Percentiles rank a stretch among this genome's conserved stretches.
These are phyloP conservation scores for Dynastes grantii DNA, from an alignment of 2,888 invertebrate species.

Conservation along the genomic window DNA sequence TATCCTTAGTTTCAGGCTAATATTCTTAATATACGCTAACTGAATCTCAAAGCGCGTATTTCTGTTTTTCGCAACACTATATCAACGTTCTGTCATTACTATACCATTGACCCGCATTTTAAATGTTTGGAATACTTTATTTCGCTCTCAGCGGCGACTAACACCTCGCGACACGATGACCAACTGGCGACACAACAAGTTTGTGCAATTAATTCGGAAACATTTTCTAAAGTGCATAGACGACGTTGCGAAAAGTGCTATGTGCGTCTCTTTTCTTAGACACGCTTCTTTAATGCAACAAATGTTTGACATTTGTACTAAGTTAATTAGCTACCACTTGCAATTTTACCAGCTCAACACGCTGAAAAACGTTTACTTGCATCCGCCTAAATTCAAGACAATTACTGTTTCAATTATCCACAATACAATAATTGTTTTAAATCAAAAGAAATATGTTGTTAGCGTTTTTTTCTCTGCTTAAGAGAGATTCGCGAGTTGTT, in stretches of 20 bases:
- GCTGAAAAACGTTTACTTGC: too few species aligned
- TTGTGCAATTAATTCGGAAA: slow-evolving; percentile 18
- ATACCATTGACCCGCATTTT: slow-evolving; percentile 31
- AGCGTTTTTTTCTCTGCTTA: too few species aligned
- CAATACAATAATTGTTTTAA: too few species aligned
- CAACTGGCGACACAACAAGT: neutral
- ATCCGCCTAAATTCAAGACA: too few species aligned
- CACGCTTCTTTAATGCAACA: neutral
- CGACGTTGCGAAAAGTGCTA: neutral
- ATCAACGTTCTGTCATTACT: neutral
- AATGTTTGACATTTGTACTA: neutral
- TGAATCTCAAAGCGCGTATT: neutral
- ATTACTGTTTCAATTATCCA: too few species aligned
- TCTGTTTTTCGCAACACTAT: neutral
- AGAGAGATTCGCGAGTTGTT: too few species aligned
- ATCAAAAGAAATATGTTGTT: too few species aligned
- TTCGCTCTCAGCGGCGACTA: slow-evolving; percentile 8
- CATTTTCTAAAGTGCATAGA: slow-evolving; percentile 10
- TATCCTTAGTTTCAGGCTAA: slow-evolving; percentile 9
- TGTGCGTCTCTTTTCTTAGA: neutral
- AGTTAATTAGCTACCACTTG: too few species aligned
- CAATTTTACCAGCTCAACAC: too few species aligned
- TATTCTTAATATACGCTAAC: slow-evolving; percentile 7
- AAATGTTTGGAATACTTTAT: slow-evolving; percentile 15
- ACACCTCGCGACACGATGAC: neutral